Evolutionary conservation across 2,888 invertebrate genomes (phyloP).

Genomic region (Erebia ligea): DNA sequence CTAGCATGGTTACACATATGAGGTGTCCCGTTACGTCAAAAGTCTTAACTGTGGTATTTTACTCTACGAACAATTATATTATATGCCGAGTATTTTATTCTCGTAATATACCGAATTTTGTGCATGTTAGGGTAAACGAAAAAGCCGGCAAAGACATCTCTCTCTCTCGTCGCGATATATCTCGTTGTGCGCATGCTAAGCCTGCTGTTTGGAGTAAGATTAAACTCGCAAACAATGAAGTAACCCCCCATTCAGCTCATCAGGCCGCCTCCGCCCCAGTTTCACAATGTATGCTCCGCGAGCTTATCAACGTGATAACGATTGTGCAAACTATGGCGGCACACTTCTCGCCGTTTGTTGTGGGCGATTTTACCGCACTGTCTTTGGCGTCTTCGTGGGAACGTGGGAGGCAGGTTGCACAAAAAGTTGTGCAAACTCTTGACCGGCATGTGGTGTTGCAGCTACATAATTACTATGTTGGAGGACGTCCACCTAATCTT

Average conservation of each 20-base stretch:
- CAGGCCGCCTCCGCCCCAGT: slow-evolving; percentile 46
- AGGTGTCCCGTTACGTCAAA: too few relatives aligned
- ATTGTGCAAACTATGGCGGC: slow-evolving; percentile 45
- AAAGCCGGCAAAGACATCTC: too few relatives aligned
- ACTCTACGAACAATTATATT: too few relatives aligned
- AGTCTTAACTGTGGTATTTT: too few relatives aligned
- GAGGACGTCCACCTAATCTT: too few relatives aligned
- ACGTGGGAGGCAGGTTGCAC: slow-evolving; percentile 16
- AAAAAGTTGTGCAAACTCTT: slow-evolving; percentile 17
- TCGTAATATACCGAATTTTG: too few relatives aligned
- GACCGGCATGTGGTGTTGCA: slow-evolving; percentile 6
- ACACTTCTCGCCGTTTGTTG: slow-evolving; percentile 27
- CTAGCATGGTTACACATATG: too few relatives aligned
- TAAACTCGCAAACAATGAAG: slow-evolving; percentile 33
- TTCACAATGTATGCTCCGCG: slow-evolving; percentile 47
- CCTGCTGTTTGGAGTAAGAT: slow-evolving; percentile 28
- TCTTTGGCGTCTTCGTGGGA: slow-evolving; percentile 23
- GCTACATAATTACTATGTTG: background rate
- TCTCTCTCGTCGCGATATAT: too few relatives aligned
- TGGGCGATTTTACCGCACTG: slow-evolving; percentile 35
- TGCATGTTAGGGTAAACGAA: too few relatives aligned
- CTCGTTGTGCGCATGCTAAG: slow-evolving; percentile 9
- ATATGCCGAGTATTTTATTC: too few relatives aligned
- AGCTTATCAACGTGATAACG: slow-evolving; percentile 49
- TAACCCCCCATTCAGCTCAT: slow-evolving; percentile 38